A percentile compares a stretch with the other conserved stretches of the same genome.
Conservation (phyloP, 92 coral and sea anemone species). For the Diadumene lineata region DNA sequence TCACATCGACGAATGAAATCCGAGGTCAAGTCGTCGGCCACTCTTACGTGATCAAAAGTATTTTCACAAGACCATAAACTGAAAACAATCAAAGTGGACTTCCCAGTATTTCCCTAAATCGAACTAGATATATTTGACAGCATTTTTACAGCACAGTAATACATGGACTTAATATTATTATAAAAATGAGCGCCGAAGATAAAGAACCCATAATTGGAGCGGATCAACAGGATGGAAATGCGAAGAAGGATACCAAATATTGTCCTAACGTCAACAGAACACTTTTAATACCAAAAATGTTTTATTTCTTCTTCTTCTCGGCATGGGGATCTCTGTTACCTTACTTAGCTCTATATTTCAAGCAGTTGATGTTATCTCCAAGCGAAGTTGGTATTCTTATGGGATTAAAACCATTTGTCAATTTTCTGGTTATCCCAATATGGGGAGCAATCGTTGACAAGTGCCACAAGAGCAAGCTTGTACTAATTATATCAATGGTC, state of each 20-base stretch:
- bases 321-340: slow-evolving; percentile 99
- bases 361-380: slow-evolving; percentile 93
- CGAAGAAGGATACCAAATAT: slow-evolving; percentile 35
- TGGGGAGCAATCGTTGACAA: slow-evolving; percentile 99
- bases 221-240: slow-evolving; percentile 27
- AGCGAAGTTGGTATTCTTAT: slow-evolving; percentile 97
- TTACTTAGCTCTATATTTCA: slow-evolving; percentile 94
- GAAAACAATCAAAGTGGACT: slow-evolving; percentile 1
- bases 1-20: slow-evolving; percentile 37
- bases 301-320: slow-evolving; percentile 95
- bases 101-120: not conserved
- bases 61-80: slow-evolving; percentile 7
- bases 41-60: slow-evolving; percentile 49
- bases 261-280: slow-evolving; percentile 93
- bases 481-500: slow-evolving; percentile 81
- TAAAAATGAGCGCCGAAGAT: slow-evolving; percentile 55
- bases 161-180: not conserved
- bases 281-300: slow-evolving; percentile 84
- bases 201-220: slow-evolving; percentile 61
- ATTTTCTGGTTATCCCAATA: slow-evolving; percentile 94
- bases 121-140: not conserved
- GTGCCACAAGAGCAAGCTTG: slow-evolving; percentile 93
- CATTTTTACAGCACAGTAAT: not conserved
- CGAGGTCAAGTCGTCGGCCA: slow-evolving; percentile 37
- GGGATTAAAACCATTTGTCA: slow-evolving; percentile 98